A percentile compares a stretch with the other conserved stretches of the same genome.
Conservation (phyloP, 92 coral and sea anemone species). For the Actinostola sp. region DNA sequence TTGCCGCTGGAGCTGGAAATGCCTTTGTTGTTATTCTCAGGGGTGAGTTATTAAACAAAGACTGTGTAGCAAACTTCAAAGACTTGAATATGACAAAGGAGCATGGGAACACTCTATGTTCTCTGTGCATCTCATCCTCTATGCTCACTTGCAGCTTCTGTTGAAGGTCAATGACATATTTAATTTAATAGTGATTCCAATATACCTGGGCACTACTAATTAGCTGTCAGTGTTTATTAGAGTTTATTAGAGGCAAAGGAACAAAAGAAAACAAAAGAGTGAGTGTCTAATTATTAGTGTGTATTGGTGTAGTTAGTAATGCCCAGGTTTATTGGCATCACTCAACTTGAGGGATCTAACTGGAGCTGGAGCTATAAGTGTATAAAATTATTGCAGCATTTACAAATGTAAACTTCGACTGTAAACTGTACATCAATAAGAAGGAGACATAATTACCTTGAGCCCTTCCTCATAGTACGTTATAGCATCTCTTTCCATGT, state of each 20-base stretch:
- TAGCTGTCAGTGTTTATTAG: no score
- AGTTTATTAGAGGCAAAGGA: no score
- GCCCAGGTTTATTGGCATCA: no score
- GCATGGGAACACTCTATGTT: conserved; percentile 57
- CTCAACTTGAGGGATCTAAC: no score
- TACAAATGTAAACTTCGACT: not conserved
- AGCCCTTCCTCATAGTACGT: conserved; percentile 64
- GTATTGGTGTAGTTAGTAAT: no score
- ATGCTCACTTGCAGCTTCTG: conserved; percentile 66
- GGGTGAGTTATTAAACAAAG: conserved; percentile 72
- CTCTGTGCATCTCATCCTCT: conserved; percentile 67
- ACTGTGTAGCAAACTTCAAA: conserved; percentile 76
- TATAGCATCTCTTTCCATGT: conserved; percentile 68
- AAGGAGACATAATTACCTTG: conserved; percentile 60
- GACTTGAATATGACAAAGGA: conserved; percentile 84
- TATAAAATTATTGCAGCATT: no score
- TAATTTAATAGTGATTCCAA: no score
- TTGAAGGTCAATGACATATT: not conserved
- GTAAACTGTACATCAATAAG: no score
- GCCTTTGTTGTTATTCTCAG: conserved; percentile 36
- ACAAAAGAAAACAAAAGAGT: no score
- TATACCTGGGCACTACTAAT: no score
- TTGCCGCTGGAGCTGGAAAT: conserved; percentile 76
- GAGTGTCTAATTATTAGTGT: no score
- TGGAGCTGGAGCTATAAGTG: no score